Percentiles rank a stretch among this genome's conserved stretches.
Evolutionary conservation across 2,113 vertebrate genomes (phyloP).

Genomic region (Rhea pennata): DNA sequence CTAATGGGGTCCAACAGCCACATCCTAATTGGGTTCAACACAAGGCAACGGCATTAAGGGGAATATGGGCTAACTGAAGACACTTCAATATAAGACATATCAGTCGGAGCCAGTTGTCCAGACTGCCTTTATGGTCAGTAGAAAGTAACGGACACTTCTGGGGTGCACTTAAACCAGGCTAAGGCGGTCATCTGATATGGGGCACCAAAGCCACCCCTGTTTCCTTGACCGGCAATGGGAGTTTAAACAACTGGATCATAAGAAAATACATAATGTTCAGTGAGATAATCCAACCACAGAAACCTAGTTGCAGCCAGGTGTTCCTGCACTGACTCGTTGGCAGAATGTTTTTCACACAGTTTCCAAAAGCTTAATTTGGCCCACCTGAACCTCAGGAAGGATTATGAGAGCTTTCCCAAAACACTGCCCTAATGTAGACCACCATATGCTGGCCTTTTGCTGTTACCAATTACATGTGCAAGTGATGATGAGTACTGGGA

Average conservation of each 20-base stretch:
- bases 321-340: background rate
- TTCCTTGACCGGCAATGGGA: background rate
- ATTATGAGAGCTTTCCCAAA: background rate
- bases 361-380: background rate
- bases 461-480: accelerated
- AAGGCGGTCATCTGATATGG: accelerated
- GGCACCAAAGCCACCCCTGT: background rate
- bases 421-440: accelerated
- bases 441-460: accelerated
- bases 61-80: background rate
- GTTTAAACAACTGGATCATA: background rate
- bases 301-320: background rate
- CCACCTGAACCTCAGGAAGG: background rate
- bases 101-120: background rate
- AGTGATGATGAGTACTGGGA: background rate
- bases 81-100: background rate
- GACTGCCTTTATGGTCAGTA: background rate
- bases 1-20: background rate
- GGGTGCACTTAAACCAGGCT: background rate
- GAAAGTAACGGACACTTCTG: accelerated
- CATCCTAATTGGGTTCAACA: background rate
- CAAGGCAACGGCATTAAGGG: background rate
- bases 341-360: accelerated
- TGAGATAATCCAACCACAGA: background rate
- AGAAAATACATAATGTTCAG: background rate